Conservation (phyloP, 2,888 invertebrate genomes). For the Nephrotoma appendiculata region DNA sequence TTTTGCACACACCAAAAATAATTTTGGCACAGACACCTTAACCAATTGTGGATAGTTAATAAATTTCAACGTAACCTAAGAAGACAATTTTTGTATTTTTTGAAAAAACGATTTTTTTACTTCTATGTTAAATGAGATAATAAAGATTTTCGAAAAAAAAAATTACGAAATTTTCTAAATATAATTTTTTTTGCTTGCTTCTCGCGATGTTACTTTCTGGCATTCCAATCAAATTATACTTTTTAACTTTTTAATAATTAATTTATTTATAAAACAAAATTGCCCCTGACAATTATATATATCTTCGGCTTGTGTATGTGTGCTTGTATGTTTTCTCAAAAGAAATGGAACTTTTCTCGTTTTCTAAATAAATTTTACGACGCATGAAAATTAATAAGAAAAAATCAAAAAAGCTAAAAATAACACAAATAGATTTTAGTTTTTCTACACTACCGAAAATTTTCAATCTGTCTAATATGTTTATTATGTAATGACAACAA, state of each 20-base stretch:
- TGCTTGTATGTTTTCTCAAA: neutral
- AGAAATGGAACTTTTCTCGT: neutral
- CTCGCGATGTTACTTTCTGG: neutral
- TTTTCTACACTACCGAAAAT: neutral
- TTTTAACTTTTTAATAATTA: constrained; percentile 1
- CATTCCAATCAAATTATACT: neutral
- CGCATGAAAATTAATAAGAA: neutral
- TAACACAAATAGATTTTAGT: neutral
- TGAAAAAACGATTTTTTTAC: neutral
- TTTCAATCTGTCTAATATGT: neutral
- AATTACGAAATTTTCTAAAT: neutral
- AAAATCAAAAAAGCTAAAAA: neutral
- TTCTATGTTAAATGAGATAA: neutral
- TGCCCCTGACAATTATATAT: constrained; percentile 3
- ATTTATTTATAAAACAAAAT: constrained; percentile 6
- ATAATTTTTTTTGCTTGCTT: neutral
- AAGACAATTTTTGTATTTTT: neutral
- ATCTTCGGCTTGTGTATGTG: neutral
- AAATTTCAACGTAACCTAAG: neutral
- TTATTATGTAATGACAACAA: neutral
- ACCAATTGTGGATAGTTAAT: neutral
- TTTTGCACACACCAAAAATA: neutral
- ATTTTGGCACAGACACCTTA: neutral
- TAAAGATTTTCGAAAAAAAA: neutral
- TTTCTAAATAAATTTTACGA: neutral